A percentile compares a stretch with the other conserved stretches of the same genome.
These are phyloP conservation scores for Bombus balteatus DNA, from an alignment of 1,140 invertebrate genomes.

Conservation along the genomic window DNA sequence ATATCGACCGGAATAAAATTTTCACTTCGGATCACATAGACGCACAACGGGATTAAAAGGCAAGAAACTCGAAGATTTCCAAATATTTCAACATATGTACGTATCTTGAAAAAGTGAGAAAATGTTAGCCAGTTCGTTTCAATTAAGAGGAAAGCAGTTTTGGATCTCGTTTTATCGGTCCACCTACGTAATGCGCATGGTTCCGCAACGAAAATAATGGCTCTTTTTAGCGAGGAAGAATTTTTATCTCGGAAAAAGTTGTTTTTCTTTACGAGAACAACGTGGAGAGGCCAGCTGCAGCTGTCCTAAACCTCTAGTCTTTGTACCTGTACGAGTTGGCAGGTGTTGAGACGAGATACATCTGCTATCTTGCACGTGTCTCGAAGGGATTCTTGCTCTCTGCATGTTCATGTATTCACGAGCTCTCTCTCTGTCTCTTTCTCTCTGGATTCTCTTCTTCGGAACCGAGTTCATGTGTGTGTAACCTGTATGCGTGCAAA, in stretches of 20 bases:
- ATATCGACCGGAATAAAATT: no score
- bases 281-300: constrained; percentile 34
- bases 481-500: neutral
- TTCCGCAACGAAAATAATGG: constrained; percentile 15
- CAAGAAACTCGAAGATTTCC: no score
- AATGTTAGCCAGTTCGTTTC: no score
- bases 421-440: neutral
- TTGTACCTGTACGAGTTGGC: constrained; percentile 73
- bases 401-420: constrained; percentile 4
- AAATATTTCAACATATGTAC: no score
- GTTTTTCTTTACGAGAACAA: constrained; percentile 8
- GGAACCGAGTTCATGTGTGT: neutral
- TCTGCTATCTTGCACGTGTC: constrained; percentile 73
- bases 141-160: no score
- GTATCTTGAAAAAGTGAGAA: no score
- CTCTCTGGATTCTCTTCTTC: no score
- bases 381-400: constrained; percentile 25
- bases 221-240: neutral
- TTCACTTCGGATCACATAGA: no score
- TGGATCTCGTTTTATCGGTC: constrained; percentile 14
- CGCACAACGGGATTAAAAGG: no score
- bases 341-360: constrained; percentile 73
- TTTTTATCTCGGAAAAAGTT: constrained; percentile 13
- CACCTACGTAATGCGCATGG: neutral
- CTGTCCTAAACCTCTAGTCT: constrained; percentile 57